Evolutionary conservation across 1,140 invertebrate genomes (phyloP), one percentile per base, ranked within the genome.

Genomic region (Solenopsis invicta): DNA sequence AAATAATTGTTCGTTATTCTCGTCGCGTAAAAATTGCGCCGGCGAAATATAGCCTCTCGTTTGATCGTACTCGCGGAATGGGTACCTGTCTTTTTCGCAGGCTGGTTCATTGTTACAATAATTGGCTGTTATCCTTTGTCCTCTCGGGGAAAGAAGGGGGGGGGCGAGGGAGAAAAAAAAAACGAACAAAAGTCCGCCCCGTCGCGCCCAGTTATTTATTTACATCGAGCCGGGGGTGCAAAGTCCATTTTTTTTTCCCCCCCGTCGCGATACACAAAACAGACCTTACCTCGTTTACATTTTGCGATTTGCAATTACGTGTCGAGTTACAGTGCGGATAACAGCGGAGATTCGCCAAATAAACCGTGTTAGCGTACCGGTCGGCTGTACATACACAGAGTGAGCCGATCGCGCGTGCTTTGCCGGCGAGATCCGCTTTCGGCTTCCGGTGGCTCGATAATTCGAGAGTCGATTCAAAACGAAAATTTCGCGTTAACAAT

Each of bases 51-150:
- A 24, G n/a, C 37, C 41, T 72, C 54, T 9, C 54, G 54, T 75
- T 62, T 48, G 80, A 74, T 81, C 21, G 61, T 61, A 48, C 34
- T 82, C 80, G 29, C 54, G 69, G 12, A 75, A 74, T 59, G 54
- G 54, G 18, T n/a, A 69, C 18, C 69, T 21, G 24, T 72, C 34
- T 72, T 84, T 84, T 71, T 81, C 48, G 64, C n/a, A 29, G 12
- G 9, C 69, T 74, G 54, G 54, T 8, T 84, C 69, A 62, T 84
- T 75, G 80, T 84, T 74, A 37, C 69, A 48, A 74, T 84, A 84
- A 84, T 84, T 84, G 80, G 54, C 69, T 75, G 80, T 84, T 84
- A 84, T 84, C 80, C 54, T 84, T 84, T 84, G 69, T 75, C 54
- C 54, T 61, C 29, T 75, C 24, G 18, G 1, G 41, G 8, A 82